These are phyloP conservation scores for Antechinus stuartii DNA, from an alignment of 2,113 vertebrate species.

Conservation along the genomic window DNA sequence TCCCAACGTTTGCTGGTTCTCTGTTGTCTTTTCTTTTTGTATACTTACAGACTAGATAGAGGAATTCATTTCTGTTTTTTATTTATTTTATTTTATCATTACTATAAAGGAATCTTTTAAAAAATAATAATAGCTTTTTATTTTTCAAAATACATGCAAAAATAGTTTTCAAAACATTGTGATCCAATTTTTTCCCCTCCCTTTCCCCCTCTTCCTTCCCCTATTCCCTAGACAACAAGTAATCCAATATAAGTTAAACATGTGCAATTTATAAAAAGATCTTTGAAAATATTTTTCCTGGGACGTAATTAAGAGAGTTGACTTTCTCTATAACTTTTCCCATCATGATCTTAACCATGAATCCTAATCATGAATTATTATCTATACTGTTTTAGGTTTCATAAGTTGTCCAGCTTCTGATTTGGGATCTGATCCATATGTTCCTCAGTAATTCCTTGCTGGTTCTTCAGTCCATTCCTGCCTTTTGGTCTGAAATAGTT, in stretches of 20 bases:
- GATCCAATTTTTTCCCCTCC: too few species aligned
- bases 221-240: too few species aligned
- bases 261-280: too few species aligned
- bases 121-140: too few species aligned
- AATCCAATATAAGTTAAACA: too few species aligned
- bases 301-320: background rate
- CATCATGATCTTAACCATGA: background rate
- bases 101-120: background rate
- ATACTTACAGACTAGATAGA: background rate
- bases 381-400: background rate
- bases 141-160: too few species aligned
- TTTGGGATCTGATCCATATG: background rate
- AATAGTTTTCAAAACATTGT: too few species aligned
- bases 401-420: background rate
- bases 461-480: background rate
- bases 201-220: too few species aligned
- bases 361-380: background rate
- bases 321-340: background rate
- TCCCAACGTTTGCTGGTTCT: background rate
- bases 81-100: background rate
- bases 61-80: background rate
- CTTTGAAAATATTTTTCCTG: background rate
- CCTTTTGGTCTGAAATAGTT: background rate
- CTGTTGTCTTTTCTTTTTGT: background rate
- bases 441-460: background rate